These are phyloP conservation scores for Stratiolaelaps scimitus DNA, from an alignment of 1,140 invertebrate species.

Conservation along the genomic window DNA sequence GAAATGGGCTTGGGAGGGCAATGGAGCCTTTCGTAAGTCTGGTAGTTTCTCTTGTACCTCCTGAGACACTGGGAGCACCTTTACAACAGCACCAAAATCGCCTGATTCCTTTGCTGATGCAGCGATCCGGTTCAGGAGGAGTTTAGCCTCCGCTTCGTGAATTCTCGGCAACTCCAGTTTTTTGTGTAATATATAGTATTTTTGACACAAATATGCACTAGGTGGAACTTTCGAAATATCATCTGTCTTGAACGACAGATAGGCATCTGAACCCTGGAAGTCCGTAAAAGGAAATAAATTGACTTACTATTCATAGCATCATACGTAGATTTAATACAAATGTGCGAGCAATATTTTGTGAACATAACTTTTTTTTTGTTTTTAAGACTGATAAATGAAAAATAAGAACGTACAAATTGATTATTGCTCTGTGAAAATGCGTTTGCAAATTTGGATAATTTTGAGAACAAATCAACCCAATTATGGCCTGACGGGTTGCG, in stretches of 20 bases:
- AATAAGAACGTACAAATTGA: too few relatives aligned
- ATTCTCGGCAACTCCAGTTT: not conserved
- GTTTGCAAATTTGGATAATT: too few relatives aligned
- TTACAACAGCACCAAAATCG: not conserved
- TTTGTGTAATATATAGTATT: not conserved
- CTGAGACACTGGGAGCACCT: not conserved
- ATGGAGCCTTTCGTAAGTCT: not conserved
- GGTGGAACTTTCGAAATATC: not conserved
- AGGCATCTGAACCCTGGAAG: not conserved
- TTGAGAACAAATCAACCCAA: too few relatives aligned
- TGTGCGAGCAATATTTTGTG: too few relatives aligned
- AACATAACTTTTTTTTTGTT: too few relatives aligned
- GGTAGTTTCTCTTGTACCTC: not conserved
- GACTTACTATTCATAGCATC: too few relatives aligned
- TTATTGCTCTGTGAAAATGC: too few relatives aligned
- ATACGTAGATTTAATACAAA: too few relatives aligned
- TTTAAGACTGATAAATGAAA: too few relatives aligned
- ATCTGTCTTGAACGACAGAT: not conserved
- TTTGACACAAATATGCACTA: not conserved
- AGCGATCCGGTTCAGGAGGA: not conserved
- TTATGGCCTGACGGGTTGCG: too few relatives aligned
- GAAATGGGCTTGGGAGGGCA: not conserved
- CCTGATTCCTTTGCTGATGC: constrained; percentile 32
- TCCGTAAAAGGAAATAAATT: too few relatives aligned
- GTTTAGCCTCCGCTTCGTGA: constrained; percentile 19